Evolutionary conservation across 92 coral and sea anemone genomes (phyloP), one percentile per base, ranked within the genome.

Genomic region (Parazoanthus swiftii): DNA sequence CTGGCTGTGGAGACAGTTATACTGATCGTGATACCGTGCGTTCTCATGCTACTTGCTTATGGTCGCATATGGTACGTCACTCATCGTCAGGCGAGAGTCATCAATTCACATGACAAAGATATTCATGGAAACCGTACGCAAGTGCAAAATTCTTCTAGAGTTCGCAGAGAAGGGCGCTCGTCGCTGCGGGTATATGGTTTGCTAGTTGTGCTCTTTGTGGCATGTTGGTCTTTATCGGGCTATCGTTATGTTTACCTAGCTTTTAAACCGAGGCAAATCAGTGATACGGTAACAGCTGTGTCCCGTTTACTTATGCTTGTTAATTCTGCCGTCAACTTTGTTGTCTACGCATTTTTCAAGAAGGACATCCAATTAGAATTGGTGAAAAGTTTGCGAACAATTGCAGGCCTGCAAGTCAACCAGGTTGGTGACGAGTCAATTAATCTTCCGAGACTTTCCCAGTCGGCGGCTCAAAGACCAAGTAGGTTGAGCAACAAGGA

Each of bases 221-320:
- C 76, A 2, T 89, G 91, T 66, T 89, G 91, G 91, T 83, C 88
- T 6, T 56, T 89, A 42, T 89, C 91, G 8, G 89, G 89, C 37
- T 89, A 89, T 78, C 79, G 91, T 29, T 89, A 89, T 66, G 59
- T 89, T 1, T 67, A 85, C 26, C 1, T 4, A 0, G 74, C 84
- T 16, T 89, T 89, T 37, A 10, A 6, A 13, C 56, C 46, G 71
- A 86, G 88, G 25, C 23, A 6, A n/a, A 59, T 78, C 75, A 73
- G 77, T 13, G 75, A 46, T 54, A 48, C 38, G 1, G 89, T 89
- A n/a, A 67, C 81, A 23, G 43, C 74, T 21, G 35, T 77, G 4
- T 89, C 91, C 18, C 79, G 91, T 51, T 25, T 85, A 37, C 84
- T 89, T 29, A 85, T 89, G 88, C 78, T 89, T 33, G 54, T 63